These are phyloP conservation scores for Tenthredo mesomela DNA, from an alignment of 2,888 invertebrate species.

Conservation along the genomic window DNA sequence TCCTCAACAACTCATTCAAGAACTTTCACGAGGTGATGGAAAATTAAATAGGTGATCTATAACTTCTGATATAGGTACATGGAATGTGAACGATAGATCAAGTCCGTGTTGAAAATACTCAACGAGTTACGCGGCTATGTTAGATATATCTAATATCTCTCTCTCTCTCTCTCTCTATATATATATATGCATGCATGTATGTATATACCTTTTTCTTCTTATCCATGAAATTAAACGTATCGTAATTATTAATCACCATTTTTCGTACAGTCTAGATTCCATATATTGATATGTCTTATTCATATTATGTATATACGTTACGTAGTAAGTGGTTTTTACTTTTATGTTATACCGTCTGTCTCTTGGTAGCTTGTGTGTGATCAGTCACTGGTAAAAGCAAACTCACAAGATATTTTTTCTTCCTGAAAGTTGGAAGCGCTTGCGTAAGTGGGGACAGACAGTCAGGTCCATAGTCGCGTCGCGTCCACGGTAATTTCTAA, in stretches of 20 bases:
- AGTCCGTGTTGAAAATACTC: constrained; percentile 21
- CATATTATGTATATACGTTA: constrained; percentile 2
- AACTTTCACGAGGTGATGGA: constrained; percentile 22
- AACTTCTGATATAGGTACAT: background rate
- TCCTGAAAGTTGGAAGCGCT: constrained; percentile 28
- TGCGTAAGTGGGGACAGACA: constrained; percentile 23
- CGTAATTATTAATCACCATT: constrained; percentile 38
- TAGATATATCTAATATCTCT: background rate
- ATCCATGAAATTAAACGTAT: constrained; percentile 37
- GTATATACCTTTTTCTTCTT: constrained; percentile 36
- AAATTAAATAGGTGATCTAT: constrained; percentile 33
- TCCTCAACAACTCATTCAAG: constrained; percentile 2
- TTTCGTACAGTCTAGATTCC: constrained; percentile 1
- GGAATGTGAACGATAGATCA: constrained; percentile 28
- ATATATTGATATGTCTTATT: constrained; percentile 24
- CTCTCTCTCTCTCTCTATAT: too few relatives aligned
- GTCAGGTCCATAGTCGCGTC: background rate
- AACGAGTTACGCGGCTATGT: constrained; percentile 8
- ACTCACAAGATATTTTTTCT: constrained; percentile 27
- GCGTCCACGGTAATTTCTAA: constrained; percentile 14
- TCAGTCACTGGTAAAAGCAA: constrained; percentile 32
- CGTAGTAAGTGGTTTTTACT: constrained; percentile 19
- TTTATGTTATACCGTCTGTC: constrained; percentile 33
- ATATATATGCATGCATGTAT: background rate
- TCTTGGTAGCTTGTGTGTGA: constrained; percentile 21